A percentile compares a stretch with the other conserved stretches of the same genome.
Evolutionary conservation across 2,888 invertebrate genomes (phyloP).

Genomic region (Yponomeuta malinellus): DNA sequence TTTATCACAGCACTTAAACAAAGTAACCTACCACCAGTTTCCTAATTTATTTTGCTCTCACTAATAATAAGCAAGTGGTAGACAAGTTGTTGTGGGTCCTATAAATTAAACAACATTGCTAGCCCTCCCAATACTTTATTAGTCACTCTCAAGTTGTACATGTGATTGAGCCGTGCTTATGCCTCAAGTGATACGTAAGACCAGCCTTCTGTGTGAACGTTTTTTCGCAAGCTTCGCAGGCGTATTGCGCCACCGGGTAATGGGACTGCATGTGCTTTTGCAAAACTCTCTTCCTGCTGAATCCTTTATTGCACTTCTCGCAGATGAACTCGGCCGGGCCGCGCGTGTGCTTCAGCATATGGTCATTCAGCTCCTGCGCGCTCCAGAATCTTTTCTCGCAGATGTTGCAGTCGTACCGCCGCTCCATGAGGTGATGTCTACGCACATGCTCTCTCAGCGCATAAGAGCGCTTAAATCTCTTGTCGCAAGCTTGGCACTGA

Average conservation of each 20-base stretch:
- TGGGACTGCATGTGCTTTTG: conserved; percentile 65
- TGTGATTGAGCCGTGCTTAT: neutral
- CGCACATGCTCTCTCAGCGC: conserved; percentile 59
- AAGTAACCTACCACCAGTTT: too few relatives aligned
- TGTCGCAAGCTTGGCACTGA: conserved; percentile 20
- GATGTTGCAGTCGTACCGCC: conserved; percentile 61
- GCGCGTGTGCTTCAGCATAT: conserved; percentile 64
- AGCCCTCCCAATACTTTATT: too few relatives aligned
- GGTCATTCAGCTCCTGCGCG: conserved; percentile 65
- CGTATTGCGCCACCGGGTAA: conserved; percentile 44
- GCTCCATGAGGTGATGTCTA: conserved; percentile 59
- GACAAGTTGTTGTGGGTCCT: too few relatives aligned
- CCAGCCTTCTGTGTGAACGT: conserved; percentile 19
- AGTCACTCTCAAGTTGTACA: too few relatives aligned
- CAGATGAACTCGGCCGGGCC: conserved; percentile 72
- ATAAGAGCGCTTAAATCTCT: conserved; percentile 38
- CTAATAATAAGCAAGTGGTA: too few relatives aligned
- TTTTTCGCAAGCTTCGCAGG: conserved; percentile 23
- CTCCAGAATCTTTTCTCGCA: conserved; percentile 68
- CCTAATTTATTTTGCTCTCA: too few relatives aligned
- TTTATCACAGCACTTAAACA: too few relatives aligned
- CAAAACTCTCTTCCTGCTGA: conserved; percentile 60
- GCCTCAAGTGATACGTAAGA: conserved; percentile 16
- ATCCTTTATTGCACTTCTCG: conserved; percentile 76
- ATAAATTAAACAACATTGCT: too few relatives aligned